These are phyloP conservation scores for Spondyliosoma cantharus DNA, from an alignment of 2,797 vertebrate species.

Conservation along the genomic window DNA sequence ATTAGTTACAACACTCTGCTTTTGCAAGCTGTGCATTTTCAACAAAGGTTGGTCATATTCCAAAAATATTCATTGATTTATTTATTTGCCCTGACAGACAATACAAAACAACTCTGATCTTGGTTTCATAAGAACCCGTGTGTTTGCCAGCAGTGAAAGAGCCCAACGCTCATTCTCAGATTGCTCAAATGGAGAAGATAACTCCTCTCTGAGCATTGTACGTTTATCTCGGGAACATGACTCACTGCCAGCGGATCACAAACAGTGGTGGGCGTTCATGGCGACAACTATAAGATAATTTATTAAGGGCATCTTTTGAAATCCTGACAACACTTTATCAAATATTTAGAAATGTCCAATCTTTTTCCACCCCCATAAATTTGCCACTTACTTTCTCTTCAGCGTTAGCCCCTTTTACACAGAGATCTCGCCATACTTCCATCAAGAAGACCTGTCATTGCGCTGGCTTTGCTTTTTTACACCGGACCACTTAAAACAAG, in stretches of 20 bases:
- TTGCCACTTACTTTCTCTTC: neutral
- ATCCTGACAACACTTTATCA: neutral
- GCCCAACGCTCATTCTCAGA: neutral
- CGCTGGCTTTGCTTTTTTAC: too few species aligned
- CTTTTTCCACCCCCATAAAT: neutral
- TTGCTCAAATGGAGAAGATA: conserved; percentile 20
- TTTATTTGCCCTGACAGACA: conserved; percentile 30
- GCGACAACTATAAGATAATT: conserved; percentile 2
- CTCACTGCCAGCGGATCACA: conserved; percentile 21
- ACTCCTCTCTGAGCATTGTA: neutral
- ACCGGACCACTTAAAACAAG: too few species aligned
- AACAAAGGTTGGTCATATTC: neutral
- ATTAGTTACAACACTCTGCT: conserved; percentile 10
- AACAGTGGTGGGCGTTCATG: neutral
- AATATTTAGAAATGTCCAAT: neutral
- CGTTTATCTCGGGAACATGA: conserved; percentile 27
- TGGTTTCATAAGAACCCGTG: conserved; percentile 15
- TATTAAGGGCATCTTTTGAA: neutral
- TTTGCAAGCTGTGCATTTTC: conserved; percentile 23
- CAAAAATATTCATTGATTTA: conserved; percentile 17
- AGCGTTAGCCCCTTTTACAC: too few species aligned
- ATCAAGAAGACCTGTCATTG: too few species aligned
- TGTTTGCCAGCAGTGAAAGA: conserved; percentile 21
- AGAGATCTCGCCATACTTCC: too few species aligned
- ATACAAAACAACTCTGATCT: conserved; percentile 28